Conservation (phyloP, 2,888 invertebrate species). For the Acleris cristana region DNA sequence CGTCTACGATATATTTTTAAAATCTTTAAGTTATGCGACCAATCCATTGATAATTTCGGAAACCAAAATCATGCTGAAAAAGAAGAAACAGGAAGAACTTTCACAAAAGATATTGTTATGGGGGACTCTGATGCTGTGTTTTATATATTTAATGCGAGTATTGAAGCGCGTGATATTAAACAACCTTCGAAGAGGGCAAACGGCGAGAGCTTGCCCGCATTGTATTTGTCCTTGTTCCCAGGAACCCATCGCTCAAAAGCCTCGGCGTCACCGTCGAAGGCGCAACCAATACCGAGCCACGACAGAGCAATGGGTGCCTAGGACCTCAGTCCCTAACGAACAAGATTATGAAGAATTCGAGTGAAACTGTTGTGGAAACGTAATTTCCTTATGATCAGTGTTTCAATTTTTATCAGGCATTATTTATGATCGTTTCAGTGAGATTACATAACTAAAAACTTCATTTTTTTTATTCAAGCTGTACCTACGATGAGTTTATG, state of each 20-base stretch:
- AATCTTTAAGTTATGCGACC: too few species aligned
- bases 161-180: constrained; percentile 42
- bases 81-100: constrained; percentile 51
- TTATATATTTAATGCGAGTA: constrained; percentile 53
- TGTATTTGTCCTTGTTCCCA: too few species aligned
- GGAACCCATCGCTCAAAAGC: constrained; percentile 30
- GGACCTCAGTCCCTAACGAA: constrained; percentile 35
- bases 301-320: constrained; percentile 53
- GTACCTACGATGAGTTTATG: constrained; percentile 3
- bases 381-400: neutral
- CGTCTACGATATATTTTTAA: too few species aligned
- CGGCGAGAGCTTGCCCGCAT: constrained; percentile 42
- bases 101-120: constrained; percentile 51
- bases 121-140: constrained; percentile 48
- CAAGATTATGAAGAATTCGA: constrained; percentile 39
- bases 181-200: constrained; percentile 30
- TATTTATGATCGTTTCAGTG: constrained; percentile 36
- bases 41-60: too few species aligned
- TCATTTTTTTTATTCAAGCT: neutral
- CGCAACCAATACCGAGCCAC: constrained; percentile 46
- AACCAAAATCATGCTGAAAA: constrained; percentile 52
- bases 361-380: neutral
- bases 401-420: too few species aligned
- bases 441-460: constrained; percentile 31
- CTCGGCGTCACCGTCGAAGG: constrained; percentile 44